Evolutionary conservation across 2,113 vertebrate genomes (phyloP).

Genomic region (Leucoraja erinaceus): DNA sequence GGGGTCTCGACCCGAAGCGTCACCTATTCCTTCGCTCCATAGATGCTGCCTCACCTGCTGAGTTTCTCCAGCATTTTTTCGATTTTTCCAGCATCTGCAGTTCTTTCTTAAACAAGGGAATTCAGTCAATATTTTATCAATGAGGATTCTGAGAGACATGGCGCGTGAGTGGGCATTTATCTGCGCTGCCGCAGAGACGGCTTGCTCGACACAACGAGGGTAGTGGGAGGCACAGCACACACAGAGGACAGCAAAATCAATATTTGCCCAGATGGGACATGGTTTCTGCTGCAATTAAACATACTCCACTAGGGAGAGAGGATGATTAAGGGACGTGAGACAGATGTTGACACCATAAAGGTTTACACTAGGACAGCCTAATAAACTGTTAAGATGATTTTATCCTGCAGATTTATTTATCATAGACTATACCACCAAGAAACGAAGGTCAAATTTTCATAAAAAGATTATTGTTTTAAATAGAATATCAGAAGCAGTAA

Average conservation of each 20-base stretch:
- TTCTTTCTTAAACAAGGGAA: too few relatives aligned
- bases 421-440: not conserved
- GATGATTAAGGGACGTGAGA: not conserved
- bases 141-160: not conserved
- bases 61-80: too few relatives aligned
- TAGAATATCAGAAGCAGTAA: not conserved
- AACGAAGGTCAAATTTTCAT: slow-evolving; percentile 30
- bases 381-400: not conserved
- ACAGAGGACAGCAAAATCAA: slow-evolving; percentile 1
- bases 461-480: slow-evolving; percentile 28
- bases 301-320: not conserved
- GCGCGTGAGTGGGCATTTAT: not conserved
- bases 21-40: too few relatives aligned
- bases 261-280: slow-evolving; percentile 1
- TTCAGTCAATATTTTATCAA: slow-evolving; percentile 34
- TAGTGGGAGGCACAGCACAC: not conserved
- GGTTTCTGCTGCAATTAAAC: slow-evolving; percentile 9
- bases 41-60: too few relatives aligned
- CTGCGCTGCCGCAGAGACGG: not conserved
- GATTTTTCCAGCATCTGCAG: too few relatives aligned
- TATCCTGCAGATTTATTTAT: not conserved
- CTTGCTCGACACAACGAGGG: not conserved
- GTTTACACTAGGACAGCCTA: not conserved
- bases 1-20: too few relatives aligned
- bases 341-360: not conserved